Conservation (phyloP, 2,113 vertebrate species). For the Psammodynastes pulverulentus region DNA sequence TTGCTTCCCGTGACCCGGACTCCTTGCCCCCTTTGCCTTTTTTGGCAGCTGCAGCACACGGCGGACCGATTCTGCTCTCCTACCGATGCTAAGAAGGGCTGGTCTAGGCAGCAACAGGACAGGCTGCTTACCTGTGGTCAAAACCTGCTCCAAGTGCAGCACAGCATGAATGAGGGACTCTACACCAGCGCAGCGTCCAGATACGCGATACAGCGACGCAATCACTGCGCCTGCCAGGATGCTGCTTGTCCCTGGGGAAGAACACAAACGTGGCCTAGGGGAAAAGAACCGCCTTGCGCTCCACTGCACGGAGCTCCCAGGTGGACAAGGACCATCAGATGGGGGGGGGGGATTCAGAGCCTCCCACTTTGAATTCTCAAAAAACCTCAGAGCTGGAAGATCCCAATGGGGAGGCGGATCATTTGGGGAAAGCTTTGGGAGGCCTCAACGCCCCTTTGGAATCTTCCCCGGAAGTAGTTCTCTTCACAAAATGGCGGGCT, state of each 20-base stretch:
- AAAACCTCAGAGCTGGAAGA: neutral
- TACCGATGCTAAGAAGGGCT: neutral
- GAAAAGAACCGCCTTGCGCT: neutral
- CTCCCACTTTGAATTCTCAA: neutral
- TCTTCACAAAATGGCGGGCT: neutral
- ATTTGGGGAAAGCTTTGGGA: neutral
- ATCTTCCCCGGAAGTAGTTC: neutral
- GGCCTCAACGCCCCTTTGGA: neutral
- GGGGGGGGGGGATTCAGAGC: neutral
- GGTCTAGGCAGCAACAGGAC: neutral
- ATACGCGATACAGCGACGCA: conserved; percentile 78
- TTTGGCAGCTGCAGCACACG: neutral
- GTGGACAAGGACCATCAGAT: neutral
- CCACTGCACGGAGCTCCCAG: neutral
- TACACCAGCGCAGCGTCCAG: conserved; percentile 71
- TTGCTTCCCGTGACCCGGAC: no score
- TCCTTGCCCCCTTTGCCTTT: neutral
- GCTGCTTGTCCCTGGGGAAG: conserved; percentile 88
- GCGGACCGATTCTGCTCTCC: neutral
- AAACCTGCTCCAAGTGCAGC: conserved; percentile 89
- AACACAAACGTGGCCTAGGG: neutral
- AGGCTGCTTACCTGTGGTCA: conserved; percentile 82
- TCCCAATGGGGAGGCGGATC: neutral
- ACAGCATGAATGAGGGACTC: conserved; percentile 87
- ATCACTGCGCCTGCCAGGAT: conserved; percentile 90